Base-by-base conservation (phyloP, 2,113 vertebrate genomes). In the Gallinago jamesoni region DNA sequence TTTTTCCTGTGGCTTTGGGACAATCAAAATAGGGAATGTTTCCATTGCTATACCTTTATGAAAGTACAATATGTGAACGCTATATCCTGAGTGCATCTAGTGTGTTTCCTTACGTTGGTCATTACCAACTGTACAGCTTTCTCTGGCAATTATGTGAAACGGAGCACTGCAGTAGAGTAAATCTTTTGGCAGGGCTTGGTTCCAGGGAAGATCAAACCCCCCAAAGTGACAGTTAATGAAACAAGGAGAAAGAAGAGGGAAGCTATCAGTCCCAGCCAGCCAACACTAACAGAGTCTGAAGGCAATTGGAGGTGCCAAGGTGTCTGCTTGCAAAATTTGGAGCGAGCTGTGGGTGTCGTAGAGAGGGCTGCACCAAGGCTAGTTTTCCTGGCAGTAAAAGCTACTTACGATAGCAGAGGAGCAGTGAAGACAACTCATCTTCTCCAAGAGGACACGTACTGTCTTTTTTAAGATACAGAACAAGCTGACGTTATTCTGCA, bases 1-100 rank as follows among this genome's bases (percentile, higher is more conserved):
- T 77, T 84, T 87, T 97, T 95, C 96, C 96, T 96, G 93, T 98
- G 98, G 97, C 97, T 97, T 96, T 93, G 95, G 96, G 96, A 97
- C 98, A 98, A 97, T 98, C 97, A 97, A 98, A 98, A 98, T 83
- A 98, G 96, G 95, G 96, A 98, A 92, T 68, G 91, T 96, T 97
- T 98, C 95, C 91, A 92, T 47, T 77, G 94, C 47, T 90, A 63
- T 95, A 96, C 96, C 97, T 96, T 96, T 95, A 94, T 94, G 96
- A 88, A 94, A 87, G 78, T 84, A 95, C 94, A 87, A 47, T 82
- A 83, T 95, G 91, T 90, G 94, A 96, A 92, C 0, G 2, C 91
- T 70, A 70, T 80, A 67, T 92, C 56, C 80, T 70, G 84, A 95
- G 45, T 82, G 91, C 84, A 84, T 90, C 94, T 87, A 56, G 10